These are phyloP conservation scores for Petrocephalus schoutedeni DNA, from an alignment of 2,797 vertebrate genomes.

Conservation along the genomic window DNA sequence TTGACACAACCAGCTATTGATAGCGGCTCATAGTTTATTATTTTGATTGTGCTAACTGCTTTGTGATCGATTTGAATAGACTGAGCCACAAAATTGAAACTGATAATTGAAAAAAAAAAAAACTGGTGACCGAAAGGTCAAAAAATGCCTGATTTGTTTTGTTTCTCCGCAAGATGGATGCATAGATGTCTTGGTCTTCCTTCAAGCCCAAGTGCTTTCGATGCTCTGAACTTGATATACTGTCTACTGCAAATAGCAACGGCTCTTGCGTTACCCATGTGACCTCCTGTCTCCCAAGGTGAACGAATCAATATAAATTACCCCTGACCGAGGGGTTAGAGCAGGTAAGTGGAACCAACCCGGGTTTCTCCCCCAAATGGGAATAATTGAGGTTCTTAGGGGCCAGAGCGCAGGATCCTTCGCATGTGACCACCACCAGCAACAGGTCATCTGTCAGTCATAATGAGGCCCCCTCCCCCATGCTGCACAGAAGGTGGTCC, in stretches of 20 bases:
- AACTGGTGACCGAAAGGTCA: not conserved
- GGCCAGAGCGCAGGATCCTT: not conserved
- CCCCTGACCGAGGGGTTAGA: not conserved
- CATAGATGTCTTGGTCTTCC: not conserved
- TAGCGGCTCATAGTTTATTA: not conserved
- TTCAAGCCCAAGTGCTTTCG: not conserved
- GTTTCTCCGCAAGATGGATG: not conserved
- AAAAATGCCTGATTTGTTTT: not conserved
- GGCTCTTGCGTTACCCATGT: slow-evolving; percentile 12
- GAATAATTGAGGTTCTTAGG: slow-evolving; percentile 16
- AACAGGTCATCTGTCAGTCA: not conserved
- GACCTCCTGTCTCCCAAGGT: not conserved
- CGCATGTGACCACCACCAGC: not conserved
- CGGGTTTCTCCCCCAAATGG: not conserved
- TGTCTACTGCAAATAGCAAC: not conserved
- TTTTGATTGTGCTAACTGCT: not conserved
- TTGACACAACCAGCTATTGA: not conserved
- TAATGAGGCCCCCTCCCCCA: slow-evolving; percentile 19
- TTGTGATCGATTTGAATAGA: not conserved
- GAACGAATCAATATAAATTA: not conserved
- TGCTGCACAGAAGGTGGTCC: not conserved
- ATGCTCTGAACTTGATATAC: not conserved
- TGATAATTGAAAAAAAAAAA: no score
- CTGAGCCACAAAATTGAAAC: not conserved
- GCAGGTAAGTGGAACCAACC: slow-evolving; percentile 9